Percentiles rank a stretch among this genome's conserved stretches.
phyloP scores from a whole-genome alignment of 2,113 vertebrate species.

The Garra rufa region DNA sequence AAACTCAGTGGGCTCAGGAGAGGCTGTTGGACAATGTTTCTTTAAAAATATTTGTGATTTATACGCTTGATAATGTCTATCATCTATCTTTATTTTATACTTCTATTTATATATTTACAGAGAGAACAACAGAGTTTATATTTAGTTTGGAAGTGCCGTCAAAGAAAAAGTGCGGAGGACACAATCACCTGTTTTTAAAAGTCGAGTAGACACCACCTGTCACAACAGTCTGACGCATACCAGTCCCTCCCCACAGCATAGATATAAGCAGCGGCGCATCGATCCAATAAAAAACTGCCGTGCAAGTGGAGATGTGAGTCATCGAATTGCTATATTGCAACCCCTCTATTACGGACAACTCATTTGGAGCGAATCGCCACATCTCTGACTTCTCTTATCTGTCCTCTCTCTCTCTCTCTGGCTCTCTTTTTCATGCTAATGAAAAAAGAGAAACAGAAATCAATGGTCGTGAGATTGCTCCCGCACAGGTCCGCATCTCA shows the following conservation, averaged over 20 bases:
- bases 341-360: conserved; percentile 60
- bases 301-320: conserved; percentile 46
- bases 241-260: not conserved
- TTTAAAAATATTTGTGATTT: too few species aligned
- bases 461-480: conserved; percentile 62
- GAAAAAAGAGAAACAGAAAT: conserved; percentile 56
- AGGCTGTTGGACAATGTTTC: too few species aligned
- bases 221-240: conserved; percentile 43
- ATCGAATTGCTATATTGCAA: conserved; percentile 50
- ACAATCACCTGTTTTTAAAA: not conserved
- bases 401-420: not conserved
- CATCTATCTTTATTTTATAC: too few species aligned
- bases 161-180: not conserved
- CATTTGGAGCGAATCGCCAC: conserved; percentile 49
- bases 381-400: conserved; percentile 52
- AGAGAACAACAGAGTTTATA: too few species aligned
- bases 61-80: too few species aligned
- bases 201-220: not conserved
- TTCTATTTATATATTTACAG: too few species aligned
- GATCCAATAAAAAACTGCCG: conserved; percentile 70
- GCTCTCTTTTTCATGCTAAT: conserved; percentile 25
- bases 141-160: not conserved
- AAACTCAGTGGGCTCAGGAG: too few species aligned
- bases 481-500: conserved; percentile 59
- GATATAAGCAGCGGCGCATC: conserved; percentile 51